Base-by-base conservation (phyloP, 2,888 invertebrate species). In the Phengaris alcon region DNA sequence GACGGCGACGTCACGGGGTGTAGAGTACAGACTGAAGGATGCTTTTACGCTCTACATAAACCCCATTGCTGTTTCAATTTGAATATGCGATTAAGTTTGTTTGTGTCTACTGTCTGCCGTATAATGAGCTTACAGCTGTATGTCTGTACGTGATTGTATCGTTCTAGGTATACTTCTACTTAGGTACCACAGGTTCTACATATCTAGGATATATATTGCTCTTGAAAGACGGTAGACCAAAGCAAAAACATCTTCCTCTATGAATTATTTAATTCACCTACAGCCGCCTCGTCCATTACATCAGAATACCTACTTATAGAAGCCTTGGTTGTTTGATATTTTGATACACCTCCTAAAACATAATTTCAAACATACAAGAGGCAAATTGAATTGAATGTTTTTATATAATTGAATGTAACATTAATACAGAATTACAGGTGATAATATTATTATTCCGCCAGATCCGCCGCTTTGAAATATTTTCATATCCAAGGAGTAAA, bases 61-160 rank as follows among this genome's bases (percentile, higher is more conserved):
- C 59, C 59, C 59, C 59, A 64, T 35, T 22, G 59, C 35, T 12
- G 22, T 22, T 64, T 64, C 59, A 64, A 64, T 64, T 64, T 64
- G 35, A 64, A 64, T 64, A 64, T 35, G 64, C 64, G 64, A 64
- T 64, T 64, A 35, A 35, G 12, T 64, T 64, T 64, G 35, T 44
- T 64, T 44, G 64, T 64, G 59, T 64, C 59, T 64, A 64, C 59
- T 64, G 64, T 35, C 64, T 64, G 64, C 4, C 35, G 64, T 64
- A 64, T 64, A 64, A 64, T 64, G 64, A 64, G 35, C 59, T 59
- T 59, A 15, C 15, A 35, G 35, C 35, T 35, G 35, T 4, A 3
- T 35, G 35, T 35, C 35, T 35, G 35, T 35, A 35, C 35, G 35
- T 35, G 35, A 35, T 35, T 35, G 35, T 35, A 35, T 35, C 35